These are phyloP conservation scores for Cydia pomonella DNA, from an alignment of 1,140 invertebrate genomes.

Conservation along the genomic window DNA sequence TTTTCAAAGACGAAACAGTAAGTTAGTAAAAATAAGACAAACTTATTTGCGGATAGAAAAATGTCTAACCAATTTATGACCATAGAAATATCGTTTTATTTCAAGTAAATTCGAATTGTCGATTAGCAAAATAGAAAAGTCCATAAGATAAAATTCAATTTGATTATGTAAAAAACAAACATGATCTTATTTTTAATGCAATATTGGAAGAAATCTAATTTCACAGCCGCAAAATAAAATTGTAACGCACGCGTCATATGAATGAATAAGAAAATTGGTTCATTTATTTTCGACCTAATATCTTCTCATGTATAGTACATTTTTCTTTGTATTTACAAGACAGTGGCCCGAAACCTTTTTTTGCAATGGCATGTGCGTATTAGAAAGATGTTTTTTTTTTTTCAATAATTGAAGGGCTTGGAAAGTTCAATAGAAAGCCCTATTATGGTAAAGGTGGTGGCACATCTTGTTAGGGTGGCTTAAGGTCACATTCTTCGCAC, in stretches of 20 bases:
- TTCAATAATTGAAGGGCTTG: conserved; percentile 10
- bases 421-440: conserved; percentile 28
- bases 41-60: background rate
- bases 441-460: conserved; percentile 10
- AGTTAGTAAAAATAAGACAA: background rate
- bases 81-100: background rate
- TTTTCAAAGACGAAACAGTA: background rate
- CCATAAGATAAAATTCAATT: background rate
- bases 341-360: conserved; percentile 20
- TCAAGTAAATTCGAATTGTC: background rate
- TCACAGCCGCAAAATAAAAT: background rate
- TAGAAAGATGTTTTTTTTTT: conserved; percentile 31
- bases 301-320: background rate
- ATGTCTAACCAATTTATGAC: background rate
- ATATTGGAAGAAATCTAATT: background rate
- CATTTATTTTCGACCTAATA: background rate
- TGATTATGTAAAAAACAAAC: background rate
- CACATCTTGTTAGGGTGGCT: conserved; percentile 13
- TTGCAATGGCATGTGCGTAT: conserved; percentile 29
- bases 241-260: conserved; percentile 3
- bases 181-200: background rate
- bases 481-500: conserved; percentile 17
- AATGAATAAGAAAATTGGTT: background rate
- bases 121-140: background rate
- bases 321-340: background rate